phyloP scores from a whole-genome alignment of 2,113 vertebrate species.

The Enhydra lutris region DNA sequence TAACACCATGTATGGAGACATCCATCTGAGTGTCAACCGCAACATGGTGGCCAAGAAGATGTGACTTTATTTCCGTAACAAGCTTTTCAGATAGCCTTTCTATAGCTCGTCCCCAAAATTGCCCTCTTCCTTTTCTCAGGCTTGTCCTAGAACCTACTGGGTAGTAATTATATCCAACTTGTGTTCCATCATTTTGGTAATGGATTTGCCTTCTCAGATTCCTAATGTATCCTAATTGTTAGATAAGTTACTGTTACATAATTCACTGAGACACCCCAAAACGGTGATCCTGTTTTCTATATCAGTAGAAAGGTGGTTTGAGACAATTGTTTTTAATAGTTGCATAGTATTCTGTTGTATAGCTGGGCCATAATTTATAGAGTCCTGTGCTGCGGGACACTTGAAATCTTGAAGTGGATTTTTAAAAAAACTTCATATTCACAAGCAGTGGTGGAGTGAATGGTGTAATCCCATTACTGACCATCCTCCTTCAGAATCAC shows the following conservation, averaged over 20 bases:
- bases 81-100: not conserved
- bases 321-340: not conserved
- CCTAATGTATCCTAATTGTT: not conserved
- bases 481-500: not conserved
- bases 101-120: not conserved
- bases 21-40: not conserved
- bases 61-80: not conserved
- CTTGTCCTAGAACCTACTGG: not conserved
- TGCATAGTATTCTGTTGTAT: not conserved
- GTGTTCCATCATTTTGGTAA: not conserved
- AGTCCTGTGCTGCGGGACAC: not conserved
- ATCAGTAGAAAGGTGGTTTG: not conserved
- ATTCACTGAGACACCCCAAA: not conserved
- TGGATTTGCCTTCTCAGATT: not conserved
- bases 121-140: not conserved
- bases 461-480: fast-evolving
- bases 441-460: not conserved
- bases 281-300: not conserved
- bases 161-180: not conserved
- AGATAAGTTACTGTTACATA: not conserved
- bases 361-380: not conserved
- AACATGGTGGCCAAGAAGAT: fast-evolving
- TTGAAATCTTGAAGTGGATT: not conserved
- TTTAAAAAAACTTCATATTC: not conserved
- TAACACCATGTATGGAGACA: too few species aligned